phyloP scores from a whole-genome alignment of 92 coral and sea anemone species.

The Zoanthus sansibaricus region DNA sequence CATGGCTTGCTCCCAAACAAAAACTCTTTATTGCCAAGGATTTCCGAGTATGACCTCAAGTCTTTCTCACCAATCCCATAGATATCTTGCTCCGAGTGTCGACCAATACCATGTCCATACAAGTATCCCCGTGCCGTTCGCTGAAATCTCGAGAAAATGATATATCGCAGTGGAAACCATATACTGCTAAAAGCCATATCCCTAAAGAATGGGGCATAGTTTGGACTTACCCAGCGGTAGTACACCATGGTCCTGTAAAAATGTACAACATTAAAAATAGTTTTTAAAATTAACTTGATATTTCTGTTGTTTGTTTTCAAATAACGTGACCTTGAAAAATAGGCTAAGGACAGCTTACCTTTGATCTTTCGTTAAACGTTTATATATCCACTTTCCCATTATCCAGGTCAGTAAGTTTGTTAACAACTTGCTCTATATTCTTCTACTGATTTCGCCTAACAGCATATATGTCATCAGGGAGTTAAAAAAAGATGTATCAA shows the following conservation, averaged over 20 bases:
- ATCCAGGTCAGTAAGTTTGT: too few species aligned
- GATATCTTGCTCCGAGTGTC: slow-evolving; percentile 78
- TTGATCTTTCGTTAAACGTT: too few species aligned
- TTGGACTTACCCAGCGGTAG: slow-evolving; percentile 44
- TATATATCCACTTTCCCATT: too few species aligned
- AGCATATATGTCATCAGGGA: too few species aligned
- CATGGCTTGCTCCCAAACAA: slow-evolving; percentile 77
- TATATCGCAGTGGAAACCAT: slow-evolving; percentile 57
- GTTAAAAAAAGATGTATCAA: too few species aligned
- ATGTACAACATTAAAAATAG: background rate
- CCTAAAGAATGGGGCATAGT: slow-evolving; percentile 36
- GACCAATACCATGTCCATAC: slow-evolving; percentile 81
- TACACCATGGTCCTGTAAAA: slow-evolving; percentile 53
- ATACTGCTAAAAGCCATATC: slow-evolving; percentile 19
- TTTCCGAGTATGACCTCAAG: slow-evolving; percentile 65
- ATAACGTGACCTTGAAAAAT: too few species aligned
- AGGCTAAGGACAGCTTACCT: too few species aligned
- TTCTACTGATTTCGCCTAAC: too few species aligned
- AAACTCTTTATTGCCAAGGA: slow-evolving; percentile 75
- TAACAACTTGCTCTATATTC: too few species aligned
- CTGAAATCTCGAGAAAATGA: slow-evolving; percentile 49
- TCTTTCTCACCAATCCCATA: slow-evolving; percentile 79
- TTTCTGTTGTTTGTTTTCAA: background rate
- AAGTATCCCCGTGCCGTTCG: slow-evolving; percentile 39
- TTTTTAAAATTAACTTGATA: background rate